phyloP scores from a whole-genome alignment of 2,888 invertebrate genomes.

The Eumerus sabulonum region DNA sequence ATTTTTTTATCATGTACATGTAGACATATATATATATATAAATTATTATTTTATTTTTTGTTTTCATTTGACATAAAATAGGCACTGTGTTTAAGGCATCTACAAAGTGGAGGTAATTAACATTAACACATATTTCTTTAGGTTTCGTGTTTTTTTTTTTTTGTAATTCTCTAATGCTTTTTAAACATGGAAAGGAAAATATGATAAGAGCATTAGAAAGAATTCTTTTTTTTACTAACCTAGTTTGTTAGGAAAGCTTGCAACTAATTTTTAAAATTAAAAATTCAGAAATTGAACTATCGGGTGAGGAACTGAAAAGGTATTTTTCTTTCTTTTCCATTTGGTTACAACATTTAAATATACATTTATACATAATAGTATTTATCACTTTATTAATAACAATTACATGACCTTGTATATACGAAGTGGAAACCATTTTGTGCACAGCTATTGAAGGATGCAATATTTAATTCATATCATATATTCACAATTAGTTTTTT shows the following conservation, averaged over 20 bases:
- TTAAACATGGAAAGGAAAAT: conserved; percentile 44
- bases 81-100: conserved; percentile 93
- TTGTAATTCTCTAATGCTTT: conserved; percentile 37
- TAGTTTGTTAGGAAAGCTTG: conserved; percentile 38
- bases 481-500: conserved; percentile 56
- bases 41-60: conserved; percentile 48
- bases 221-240: conserved; percentile 47
- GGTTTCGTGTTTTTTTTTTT: conserved; percentile 18
- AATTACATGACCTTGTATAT: conserved; percentile 40
- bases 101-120: conserved; percentile 83
- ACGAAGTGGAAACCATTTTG: conserved; percentile 70
- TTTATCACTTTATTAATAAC: conserved; percentile 53
- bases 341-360: conserved; percentile 57
- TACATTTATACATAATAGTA: conserved; percentile 29
- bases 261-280: conserved; percentile 26
- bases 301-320: conserved; percentile 56
- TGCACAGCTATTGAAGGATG: conserved; percentile 70
- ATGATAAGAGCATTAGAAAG: conserved; percentile 28
- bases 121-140: conserved; percentile 58
- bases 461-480: conserved; percentile 33
- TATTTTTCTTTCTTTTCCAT: conserved; percentile 62
- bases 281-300: conserved; percentile 38
- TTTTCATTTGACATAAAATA: conserved; percentile 78
- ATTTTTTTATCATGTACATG: conserved; percentile 41
- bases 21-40: conserved; percentile 47